Evolutionary conservation across 2,113 vertebrate species (phyloP).

Genomic region (Oncorhynchus mykiss): DNA sequence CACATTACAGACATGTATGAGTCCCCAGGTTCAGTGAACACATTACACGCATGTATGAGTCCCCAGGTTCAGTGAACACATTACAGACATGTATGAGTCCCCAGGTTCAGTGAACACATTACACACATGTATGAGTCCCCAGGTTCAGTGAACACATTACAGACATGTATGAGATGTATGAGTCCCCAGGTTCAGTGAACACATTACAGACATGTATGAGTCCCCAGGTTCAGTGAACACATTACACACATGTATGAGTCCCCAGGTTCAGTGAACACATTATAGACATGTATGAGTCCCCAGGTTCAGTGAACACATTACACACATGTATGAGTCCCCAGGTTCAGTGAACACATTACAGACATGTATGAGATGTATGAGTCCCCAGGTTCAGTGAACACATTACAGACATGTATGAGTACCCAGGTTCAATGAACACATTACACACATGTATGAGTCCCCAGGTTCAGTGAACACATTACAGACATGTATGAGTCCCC

Average conservation of each 20-base stretch:
- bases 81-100: too few relatives aligned
- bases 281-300: slow-evolving; percentile 51
- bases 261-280: slow-evolving; percentile 4
- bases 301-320: slow-evolving; percentile 54
- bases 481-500: slow-evolving; percentile 43
- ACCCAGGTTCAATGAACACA: too few relatives aligned
- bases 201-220: slow-evolving; percentile 50
- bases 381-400: slow-evolving; percentile 55
- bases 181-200: slow-evolving; percentile 75
- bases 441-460: too few relatives aligned
- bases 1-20: slow-evolving; percentile 73
- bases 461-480: too few relatives aligned
- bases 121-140: slow-evolving; percentile 34
- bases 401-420: too few relatives aligned
- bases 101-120: too few relatives aligned
- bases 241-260: background rate
- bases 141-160: slow-evolving; percentile 55
- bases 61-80: slow-evolving; percentile 52
- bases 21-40: slow-evolving; percentile 72
- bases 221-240: slow-evolving; percentile 57
- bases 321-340: slow-evolving; percentile 82
- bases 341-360: slow-evolving; percentile 55
- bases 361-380: slow-evolving; percentile 48
- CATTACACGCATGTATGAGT: slow-evolving; percentile 53
- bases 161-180: slow-evolving; percentile 71